Evolutionary conservation across 2,113 vertebrate species (phyloP).

Genomic region (Egretta garzetta): DNA sequence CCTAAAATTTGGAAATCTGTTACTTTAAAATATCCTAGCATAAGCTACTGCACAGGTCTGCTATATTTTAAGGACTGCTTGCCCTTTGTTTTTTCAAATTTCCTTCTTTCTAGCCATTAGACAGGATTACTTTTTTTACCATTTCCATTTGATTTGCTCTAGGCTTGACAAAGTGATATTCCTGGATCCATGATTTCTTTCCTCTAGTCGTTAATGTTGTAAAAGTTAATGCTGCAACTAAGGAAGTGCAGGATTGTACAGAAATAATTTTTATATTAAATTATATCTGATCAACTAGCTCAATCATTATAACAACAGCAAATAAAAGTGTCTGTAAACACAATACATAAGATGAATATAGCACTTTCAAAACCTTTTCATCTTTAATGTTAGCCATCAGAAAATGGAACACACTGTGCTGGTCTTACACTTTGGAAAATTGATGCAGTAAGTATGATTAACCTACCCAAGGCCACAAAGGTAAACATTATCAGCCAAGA

Average conservation of each 20-base stretch:
- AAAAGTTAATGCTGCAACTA: not conserved
- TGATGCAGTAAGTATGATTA: not conserved
- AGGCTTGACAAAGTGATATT: not conserved
- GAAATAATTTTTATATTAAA: not conserved
- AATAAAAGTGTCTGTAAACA: not conserved
- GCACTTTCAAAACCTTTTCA: not conserved
- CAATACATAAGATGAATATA: not conserved
- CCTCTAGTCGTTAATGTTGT: accelerated
- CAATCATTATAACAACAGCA: not conserved
- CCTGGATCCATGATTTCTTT: not conserved
- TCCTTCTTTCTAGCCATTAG: not conserved
- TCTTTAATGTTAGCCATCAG: not conserved
- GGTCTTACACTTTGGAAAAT: not conserved
- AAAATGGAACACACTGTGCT: not conserved
- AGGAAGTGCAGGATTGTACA: not conserved
- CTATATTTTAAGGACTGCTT: not conserved
- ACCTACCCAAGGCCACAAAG: not conserved
- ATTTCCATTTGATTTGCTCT: not conserved
- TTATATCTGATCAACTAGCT: not conserved
- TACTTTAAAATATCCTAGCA: not conserved
- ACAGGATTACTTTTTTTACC: not conserved
- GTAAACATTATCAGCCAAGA: not conserved
- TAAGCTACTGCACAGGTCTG: not conserved
- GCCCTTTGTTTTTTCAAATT: not conserved
- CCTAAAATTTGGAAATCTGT: not conserved